Base-by-base conservation (phyloP, 2,113 vertebrate species). In the Urocolius indicus region DNA sequence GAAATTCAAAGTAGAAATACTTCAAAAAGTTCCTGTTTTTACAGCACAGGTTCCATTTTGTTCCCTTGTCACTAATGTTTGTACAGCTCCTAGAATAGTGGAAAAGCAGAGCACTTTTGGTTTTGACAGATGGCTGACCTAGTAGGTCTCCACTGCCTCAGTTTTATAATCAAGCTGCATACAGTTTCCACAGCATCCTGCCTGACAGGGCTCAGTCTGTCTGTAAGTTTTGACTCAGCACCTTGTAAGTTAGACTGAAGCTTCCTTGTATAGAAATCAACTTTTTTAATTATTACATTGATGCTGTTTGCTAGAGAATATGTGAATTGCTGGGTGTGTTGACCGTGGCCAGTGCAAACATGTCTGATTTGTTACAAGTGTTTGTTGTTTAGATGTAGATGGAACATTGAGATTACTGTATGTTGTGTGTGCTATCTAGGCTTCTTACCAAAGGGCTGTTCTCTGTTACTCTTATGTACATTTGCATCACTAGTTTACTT, bases 61-160 rank as follows among this genome's bases (percentile, higher is more conserved):
- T 96, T 97, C 91, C 68, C 94, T 96, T 94, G 90, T 97, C 63
- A 55, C 75, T 84, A 91, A 63, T 98, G 96, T 97, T 98, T 97
- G 87, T 96, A 95, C 84, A 98, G 93, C 91, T 95, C 93, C 92
- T 93, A 91, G 95, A 97, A 96, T 73, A 96, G 96, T 97, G 97
- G 95, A 98, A 92, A 97, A 88, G 81, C 85, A 68, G 63, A 87
- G 67, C 5, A 1, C 88, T 80, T 96, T 95, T 95, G 97, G 94
- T 98, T 98, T 98, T 95, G 94, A 97, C 96, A 98, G 97, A 97
- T 96, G 96, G 96, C 86, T 98, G 91, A 97, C 97, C 97, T 97
- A 95, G 94, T 96, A 96, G 85, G 67, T 92, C 95, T 97, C 78
- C 92, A 77, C 51, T 87, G 73, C 94, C 95, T 95, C 84, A 59